Conservation (phyloP, 1,140 invertebrate genomes). For the Octopus sinensis region DNA sequence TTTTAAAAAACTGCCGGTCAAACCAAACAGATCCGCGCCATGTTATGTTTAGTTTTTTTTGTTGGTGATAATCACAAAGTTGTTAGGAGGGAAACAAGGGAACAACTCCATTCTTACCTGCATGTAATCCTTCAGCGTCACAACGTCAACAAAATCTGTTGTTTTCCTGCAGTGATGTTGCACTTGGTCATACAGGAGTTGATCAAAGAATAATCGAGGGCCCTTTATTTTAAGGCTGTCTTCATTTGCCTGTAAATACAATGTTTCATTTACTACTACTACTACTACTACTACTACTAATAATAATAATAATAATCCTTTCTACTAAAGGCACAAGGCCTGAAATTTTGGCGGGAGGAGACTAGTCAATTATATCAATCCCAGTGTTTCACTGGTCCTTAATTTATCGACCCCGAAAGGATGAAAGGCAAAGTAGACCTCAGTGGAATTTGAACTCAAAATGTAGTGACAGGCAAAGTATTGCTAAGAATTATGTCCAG, state of each 20-base stretch:
- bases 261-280: neutral
- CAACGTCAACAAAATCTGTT: constrained; percentile 54
- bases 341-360: neutral
- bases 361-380: neutral
- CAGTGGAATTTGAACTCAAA: too few relatives aligned
- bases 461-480: too few relatives aligned
- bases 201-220: constrained; percentile 53
- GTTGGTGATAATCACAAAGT: too few relatives aligned
- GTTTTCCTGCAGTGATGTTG: constrained; percentile 45
- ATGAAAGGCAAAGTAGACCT: too few relatives aligned
- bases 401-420: neutral
- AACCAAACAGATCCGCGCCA: too few relatives aligned
- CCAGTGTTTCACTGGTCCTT: neutral
- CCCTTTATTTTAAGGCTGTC: constrained; percentile 55
- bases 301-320: neutral
- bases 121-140: constrained; percentile 58
- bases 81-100: too few relatives aligned
- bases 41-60: too few relatives aligned
- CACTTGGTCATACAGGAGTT: constrained; percentile 52
- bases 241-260: constrained; percentile 47
- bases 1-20: too few relatives aligned
- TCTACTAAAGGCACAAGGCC: neutral
- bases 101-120: constrained; percentile 37
- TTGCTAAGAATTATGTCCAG: too few relatives aligned
- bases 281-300: neutral